Evolutionary conservation across 2,113 vertebrate species (phyloP).

Genomic region (Macaca fascicularis): T2T-MFA8v1.1 NC_088381.1:120425001-120425500

Average conservation of each 20-base stretch:
- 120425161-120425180: not conserved
- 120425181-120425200: slow-evolving; percentile 21
- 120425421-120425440: not conserved
- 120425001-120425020: slow-evolving; percentile 5
- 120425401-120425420: not conserved
- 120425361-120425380: not conserved
- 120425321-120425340: not conserved
- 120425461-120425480: not conserved
- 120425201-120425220: not conserved
- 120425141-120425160: not conserved
- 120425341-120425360: not conserved
- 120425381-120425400: slow-evolving; percentile 8
- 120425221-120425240: not conserved
- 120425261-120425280: not conserved
- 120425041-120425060: not conserved
- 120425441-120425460: not conserved
- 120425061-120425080: slow-evolving; percentile 26
- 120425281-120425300: slow-evolving; percentile 1
- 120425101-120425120: not conserved
- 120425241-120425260: slow-evolving; percentile 41
- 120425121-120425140: not conserved
- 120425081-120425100: slow-evolving; percentile 34
- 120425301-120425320: not conserved
- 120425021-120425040: not conserved
- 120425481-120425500: not conserved